These are phyloP conservation scores for Dicrostonyx torquatus DNA, from an alignment of 2,797 vertebrate species.

Conservation along the genomic window DNA sequence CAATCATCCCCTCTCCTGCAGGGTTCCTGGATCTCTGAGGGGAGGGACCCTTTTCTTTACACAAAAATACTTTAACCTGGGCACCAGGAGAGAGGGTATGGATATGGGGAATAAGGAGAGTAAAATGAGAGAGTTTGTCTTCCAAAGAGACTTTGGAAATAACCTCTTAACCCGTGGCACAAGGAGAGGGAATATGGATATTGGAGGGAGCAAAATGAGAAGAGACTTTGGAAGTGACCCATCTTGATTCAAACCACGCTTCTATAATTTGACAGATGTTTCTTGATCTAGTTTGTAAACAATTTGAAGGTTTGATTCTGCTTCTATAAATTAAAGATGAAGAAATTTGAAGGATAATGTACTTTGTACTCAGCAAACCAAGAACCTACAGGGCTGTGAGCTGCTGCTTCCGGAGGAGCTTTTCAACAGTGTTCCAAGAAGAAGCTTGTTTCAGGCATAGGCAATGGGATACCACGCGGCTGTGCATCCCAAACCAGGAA, in stretches of 20 bases:
- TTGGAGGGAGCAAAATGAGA: neutral
- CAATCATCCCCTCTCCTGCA: too few species aligned
- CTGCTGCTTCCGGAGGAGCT: neutral
- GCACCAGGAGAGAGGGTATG: neutral
- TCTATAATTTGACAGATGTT: neutral
- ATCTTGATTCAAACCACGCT: neutral
- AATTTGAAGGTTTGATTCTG: neutral
- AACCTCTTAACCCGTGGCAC: too few species aligned
- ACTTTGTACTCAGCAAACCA: neutral
- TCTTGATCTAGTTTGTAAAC: neutral
- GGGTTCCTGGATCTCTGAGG: neutral
- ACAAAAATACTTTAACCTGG: neutral
- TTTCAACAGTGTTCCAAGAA: neutral
- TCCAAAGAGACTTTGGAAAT: neutral
- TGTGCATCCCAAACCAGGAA: neutral
- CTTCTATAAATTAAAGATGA: neutral
- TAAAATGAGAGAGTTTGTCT: neutral
- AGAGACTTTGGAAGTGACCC: neutral
- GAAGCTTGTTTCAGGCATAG: neutral
- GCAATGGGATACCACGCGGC: neutral
- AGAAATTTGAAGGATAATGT: neutral
- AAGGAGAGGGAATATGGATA: too few species aligned
- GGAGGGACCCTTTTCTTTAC: neutral
- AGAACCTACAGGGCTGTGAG: neutral
- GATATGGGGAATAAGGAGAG: neutral